Conservation (phyloP, 2,797 vertebrate species). For the Arctocebus calabarensis region DNA sequence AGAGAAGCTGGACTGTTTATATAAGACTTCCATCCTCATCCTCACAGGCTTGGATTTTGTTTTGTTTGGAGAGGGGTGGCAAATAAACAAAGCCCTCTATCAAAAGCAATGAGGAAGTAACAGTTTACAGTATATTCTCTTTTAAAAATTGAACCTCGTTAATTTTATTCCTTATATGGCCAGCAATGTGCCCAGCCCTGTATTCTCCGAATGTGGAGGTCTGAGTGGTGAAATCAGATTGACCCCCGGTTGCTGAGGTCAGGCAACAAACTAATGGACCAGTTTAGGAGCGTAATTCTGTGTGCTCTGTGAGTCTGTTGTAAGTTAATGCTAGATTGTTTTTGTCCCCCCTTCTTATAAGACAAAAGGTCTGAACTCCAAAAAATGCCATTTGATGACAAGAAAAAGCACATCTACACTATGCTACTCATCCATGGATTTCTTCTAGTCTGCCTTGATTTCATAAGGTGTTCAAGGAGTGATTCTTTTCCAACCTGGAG, state of each 20-base stretch:
- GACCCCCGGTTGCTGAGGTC: conserved; percentile 47
- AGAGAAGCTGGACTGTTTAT: conserved; percentile 43
- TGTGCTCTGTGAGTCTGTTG: conserved; percentile 43
- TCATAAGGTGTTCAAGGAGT: background rate
- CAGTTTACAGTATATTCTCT: conserved; percentile 76
- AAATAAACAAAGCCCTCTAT: conserved; percentile 63
- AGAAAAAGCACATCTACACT: background rate
- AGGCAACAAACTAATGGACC: conserved; percentile 46
- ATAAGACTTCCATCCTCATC: conserved; percentile 20
- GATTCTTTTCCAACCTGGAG: conserved; percentile 8
- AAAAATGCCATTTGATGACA: background rate
- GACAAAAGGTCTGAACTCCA: background rate
- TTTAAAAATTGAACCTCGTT: conserved; percentile 71
- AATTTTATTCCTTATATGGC: conserved; percentile 80
- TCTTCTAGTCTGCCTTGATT: background rate
- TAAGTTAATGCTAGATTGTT: conserved; percentile 32
- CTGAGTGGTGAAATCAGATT: conserved; percentile 48
- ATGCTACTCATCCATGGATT: background rate
- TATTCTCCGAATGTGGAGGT: conserved; percentile 68
- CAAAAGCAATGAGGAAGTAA: conserved; percentile 73
- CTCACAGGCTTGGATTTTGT: conserved; percentile 49
- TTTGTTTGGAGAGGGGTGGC: conserved; percentile 64
- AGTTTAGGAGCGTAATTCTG: conserved; percentile 51
- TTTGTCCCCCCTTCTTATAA: background rate
- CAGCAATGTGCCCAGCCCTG: conserved; percentile 60